Conservation (phyloP, 2,113 vertebrate species). For the Chunga burmeisteri region DNA sequence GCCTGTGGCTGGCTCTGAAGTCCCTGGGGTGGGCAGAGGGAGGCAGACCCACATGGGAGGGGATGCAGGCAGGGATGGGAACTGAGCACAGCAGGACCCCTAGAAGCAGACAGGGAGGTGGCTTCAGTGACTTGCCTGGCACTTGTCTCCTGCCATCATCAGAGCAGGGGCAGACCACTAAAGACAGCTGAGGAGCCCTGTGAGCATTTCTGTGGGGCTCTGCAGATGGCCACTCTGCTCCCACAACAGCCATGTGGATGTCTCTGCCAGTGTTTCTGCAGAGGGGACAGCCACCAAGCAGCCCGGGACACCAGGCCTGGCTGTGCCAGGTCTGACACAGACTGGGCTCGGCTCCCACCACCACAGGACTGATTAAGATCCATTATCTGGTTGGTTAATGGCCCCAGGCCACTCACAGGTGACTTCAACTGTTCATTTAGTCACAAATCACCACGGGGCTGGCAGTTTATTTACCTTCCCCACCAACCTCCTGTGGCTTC, state of each 20-base stretch:
- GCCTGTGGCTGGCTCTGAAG: background rate
- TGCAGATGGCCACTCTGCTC: background rate
- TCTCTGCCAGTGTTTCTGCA: background rate
- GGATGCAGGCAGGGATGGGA: background rate
- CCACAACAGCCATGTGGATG: rapidly evolving
- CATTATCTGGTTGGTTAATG: background rate
- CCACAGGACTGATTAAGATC: background rate
- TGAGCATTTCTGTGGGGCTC: background rate
- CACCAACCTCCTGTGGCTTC: constrained; percentile 48
- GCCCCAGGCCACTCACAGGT: background rate
- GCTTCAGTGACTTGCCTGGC: background rate
- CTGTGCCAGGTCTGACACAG: background rate
- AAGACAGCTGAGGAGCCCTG: background rate
- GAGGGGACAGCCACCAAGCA: background rate
- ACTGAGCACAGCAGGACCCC: background rate
- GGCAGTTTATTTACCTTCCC: constrained; percentile 62
- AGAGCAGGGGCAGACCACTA: background rate
- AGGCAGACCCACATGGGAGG: rapidly evolving
- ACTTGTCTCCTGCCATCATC: background rate
- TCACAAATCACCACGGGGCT: constrained; percentile 24
- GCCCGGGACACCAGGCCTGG: background rate
- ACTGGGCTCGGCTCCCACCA: background rate
- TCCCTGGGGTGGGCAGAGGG: background rate
- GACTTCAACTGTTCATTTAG: constrained; percentile 48
- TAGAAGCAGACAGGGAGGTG: background rate